Evolutionary conservation across 2,888 invertebrate species (phyloP), one percentile per base, ranked within the genome.

Genomic region (Ennomos erosarius): DNA sequence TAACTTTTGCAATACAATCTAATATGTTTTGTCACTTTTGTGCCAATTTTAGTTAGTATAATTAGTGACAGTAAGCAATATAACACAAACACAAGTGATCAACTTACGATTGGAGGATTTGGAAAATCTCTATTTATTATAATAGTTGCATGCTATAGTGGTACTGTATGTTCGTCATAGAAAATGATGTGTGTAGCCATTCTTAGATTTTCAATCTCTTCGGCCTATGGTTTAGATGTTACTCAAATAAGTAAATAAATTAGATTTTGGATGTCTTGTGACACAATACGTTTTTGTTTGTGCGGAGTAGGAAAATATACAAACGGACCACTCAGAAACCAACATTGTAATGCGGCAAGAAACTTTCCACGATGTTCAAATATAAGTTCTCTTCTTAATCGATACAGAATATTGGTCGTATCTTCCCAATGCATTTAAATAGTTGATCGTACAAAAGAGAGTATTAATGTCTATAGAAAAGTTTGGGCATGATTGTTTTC

Each of bases 91-190:
- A 6, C 0, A 26, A 26, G 6, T 26, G 6, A 26, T 4, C 26
- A 26, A 26, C 26, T 26, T 26, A 6, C 26, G 26, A 26, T 26
- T 16, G 16, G 16, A 16, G 16, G 16, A 8, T 12, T 55, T 57
- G 55, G 26, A 62, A 58, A 52, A 54, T 50, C 59, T 64, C 56
- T 57, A 62, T 65, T 46, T 67, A 63, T 57, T 67, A 26, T 26
- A 72, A 76, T 88, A 89, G 83, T 78, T 87, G 87, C 87, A 87
- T 89, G 88, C 76, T 82, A 72, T 87, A 88, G 87, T 71, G 68
- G 79, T 64, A 81, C 74, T 79, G 82, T 75, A 74, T 87, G 84
- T 85, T 74, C 80, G 79, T 86, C 71, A 83, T 87, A 87, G 84
- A 64, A 76, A 77, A 53, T 36, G 68, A 69, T 67, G 81, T 87